phyloP scores from a whole-genome alignment of 2,113 vertebrate genomes.

The Oxyruncus cristatus region DNA sequence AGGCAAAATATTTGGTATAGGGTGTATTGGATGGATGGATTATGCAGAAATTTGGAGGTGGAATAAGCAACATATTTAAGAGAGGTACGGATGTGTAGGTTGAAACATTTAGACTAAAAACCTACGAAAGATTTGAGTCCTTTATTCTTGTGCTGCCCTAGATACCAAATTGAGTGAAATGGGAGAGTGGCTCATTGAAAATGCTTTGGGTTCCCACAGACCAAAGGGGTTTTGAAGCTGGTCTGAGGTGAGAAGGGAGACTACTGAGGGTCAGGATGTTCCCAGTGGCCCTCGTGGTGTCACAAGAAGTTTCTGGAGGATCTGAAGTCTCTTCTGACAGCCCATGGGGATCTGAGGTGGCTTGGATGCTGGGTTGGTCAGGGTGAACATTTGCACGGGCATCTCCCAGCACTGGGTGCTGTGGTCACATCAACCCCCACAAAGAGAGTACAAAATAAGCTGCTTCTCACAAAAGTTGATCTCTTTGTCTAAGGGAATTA shows the following conservation, averaged over 20 bases:
- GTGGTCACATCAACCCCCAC: not conserved
- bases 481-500: not conserved
- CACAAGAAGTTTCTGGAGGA: not conserved
- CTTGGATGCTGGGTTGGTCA: not conserved
- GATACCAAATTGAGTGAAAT: not conserved
- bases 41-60: slow-evolving; percentile 20
- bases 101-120: not conserved
- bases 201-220: not conserved
- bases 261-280: not conserved
- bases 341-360: not conserved
- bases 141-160: not conserved
- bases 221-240: not conserved
- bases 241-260: not conserved
- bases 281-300: not conserved
- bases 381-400: not conserved
- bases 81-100: not conserved
- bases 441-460: not conserved
- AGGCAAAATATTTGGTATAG: slow-evolving; percentile 20
- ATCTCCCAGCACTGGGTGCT: not conserved
- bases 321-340: not conserved
- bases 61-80: not conserved
- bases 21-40: slow-evolving; percentile 26
- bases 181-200: not conserved
- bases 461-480: not conserved
- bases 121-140: not conserved